A percentile compares a stretch with the other conserved stretches of the same genome.
Evolutionary conservation across 92 coral and sea anemone species (phyloP).

Genomic region (Porites cylindrica): DNA sequence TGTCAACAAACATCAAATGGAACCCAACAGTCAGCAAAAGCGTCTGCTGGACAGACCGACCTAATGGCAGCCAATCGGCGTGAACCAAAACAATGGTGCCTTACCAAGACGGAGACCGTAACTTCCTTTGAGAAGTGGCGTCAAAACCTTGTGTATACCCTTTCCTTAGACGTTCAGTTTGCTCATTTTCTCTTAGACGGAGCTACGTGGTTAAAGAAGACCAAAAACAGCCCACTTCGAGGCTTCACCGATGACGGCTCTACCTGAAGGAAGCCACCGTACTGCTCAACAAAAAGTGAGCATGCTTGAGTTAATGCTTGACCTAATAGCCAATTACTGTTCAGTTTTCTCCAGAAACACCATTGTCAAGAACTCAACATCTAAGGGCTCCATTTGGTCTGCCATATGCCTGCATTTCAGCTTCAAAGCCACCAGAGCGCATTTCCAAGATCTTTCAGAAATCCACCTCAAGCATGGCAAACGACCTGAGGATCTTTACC

Average conservation of each 20-base stretch:
- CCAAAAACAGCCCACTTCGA: neutral
- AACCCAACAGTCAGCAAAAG: neutral
- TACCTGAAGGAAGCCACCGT: slow-evolving; percentile 25
- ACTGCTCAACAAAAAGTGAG: slow-evolving; percentile 54
- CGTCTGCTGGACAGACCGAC: neutral
- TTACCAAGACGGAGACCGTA: slow-evolving; percentile 54
- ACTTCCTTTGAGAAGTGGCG: neutral
- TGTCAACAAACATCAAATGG: too few relatives aligned
- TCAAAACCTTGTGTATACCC: slow-evolving; percentile 21
- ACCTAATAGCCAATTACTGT: slow-evolving; percentile 56
- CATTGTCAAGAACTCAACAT: slow-evolving; percentile 42
- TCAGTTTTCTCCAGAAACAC: slow-evolving; percentile 48
- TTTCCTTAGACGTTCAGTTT: slow-evolving; percentile 1
- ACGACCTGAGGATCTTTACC: slow-evolving; percentile 48
- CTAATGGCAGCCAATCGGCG: slow-evolving; percentile 8
- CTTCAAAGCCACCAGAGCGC: slow-evolving; percentile 57
- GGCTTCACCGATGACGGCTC: slow-evolving; percentile 44
- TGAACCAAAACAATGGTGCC: slow-evolving; percentile 60
- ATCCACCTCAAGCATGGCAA: slow-evolving; percentile 54
- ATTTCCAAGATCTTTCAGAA: slow-evolving; percentile 20
- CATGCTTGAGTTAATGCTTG: slow-evolving; percentile 61
- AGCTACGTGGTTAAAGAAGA: too few relatives aligned
- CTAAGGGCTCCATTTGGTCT: slow-evolving; percentile 37
- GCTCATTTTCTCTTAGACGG: too few relatives aligned
- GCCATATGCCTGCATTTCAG: slow-evolving; percentile 43